Base-by-base conservation (phyloP, 2,888 invertebrate genomes). In the Agrotis exclamationis region DNA sequence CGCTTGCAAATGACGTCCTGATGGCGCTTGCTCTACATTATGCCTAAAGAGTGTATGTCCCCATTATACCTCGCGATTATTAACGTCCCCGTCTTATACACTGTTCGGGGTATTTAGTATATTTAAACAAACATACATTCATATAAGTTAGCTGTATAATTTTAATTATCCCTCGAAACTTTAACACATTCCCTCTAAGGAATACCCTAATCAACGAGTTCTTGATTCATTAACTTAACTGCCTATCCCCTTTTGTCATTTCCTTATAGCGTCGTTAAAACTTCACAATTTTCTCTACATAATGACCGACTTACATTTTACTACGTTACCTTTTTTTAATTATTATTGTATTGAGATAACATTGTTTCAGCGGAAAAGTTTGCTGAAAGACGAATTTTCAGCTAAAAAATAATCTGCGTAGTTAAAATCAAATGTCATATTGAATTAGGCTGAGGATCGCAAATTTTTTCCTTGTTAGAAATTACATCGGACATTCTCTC, bases 211-310 rank as follows among this genome's bases (percentile, higher is more conserved):
- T 79, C 72, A 72, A 18, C 48, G 14, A 28, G 24, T 56, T 69
- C 63, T 71, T 76, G 80, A 79, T 79, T 79, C 76, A 82, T 82
- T 80, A 83, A 76, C 54, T 76, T 79, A 63, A 83, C 70, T 83
- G 69, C 68, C 51, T 4, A 58, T n/a, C 57, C 63, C 50, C 69
- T 70, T 74, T 83, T 76, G 68, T 71, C 56, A 74, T 67, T 71
- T 69, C 69, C 74, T 82, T 70, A 79, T 67, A 60, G 18, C 24
- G 69, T 11, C 20, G 74, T 82, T 76, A 83, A 81, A 79, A 63
- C 83, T 74, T 76, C 33, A 65, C 54, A 82, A 79, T 76, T 83
- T 63, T 59, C 54, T 63, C 16, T 20, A 53, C 60, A 66, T 74
- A 74, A 83, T 70, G 51, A 54, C 50, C 50, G 9, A 70, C 69